These are phyloP conservation scores for Hyles vespertilio DNA, from an alignment of 1,140 invertebrate genomes.

Conservation along the genomic window DNA sequence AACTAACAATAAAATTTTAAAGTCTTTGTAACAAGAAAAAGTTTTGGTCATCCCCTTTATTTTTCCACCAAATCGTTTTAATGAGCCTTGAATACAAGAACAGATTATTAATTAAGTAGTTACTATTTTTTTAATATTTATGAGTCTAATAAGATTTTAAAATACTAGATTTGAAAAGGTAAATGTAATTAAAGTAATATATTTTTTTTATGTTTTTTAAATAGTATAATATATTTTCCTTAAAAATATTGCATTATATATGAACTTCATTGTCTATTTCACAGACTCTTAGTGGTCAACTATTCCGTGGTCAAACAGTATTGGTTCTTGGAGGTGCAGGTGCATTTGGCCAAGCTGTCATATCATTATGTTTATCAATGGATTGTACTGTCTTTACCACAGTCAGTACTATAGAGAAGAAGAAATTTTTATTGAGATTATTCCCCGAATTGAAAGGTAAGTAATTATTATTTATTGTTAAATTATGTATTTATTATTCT, in stretches of 20 bases:
- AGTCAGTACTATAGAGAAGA: constrained; percentile 64
- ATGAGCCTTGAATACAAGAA: no score
- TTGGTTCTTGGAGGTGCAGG: constrained; percentile 86
- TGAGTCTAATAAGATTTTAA: no score
- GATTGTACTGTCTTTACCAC: constrained; percentile 77
- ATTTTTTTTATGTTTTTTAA: no score
- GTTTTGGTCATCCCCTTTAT: no score
- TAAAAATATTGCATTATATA: no score
- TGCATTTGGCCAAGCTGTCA: constrained; percentile 85
- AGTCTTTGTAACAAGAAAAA: background rate
- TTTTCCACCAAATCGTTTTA: no score
- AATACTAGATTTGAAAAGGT: no score
- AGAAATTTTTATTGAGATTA: constrained; percentile 38
- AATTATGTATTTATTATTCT: background rate
- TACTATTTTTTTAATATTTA: no score
- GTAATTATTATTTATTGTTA: background rate
- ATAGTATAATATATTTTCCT: background rate
- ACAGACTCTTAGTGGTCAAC: constrained; percentile 21
- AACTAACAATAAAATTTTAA: background rate
- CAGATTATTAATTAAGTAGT: no score
- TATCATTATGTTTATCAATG: constrained; percentile 66
- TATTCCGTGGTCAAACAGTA: constrained; percentile 72
- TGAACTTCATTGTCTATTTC: constrained; percentile 1
- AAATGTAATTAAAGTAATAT: no score
- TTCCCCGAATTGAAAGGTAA: constrained; percentile 35